These are phyloP conservation scores for Diacarnus erythraeanus DNA, from an alignment of 37 sponge, comb jelly and placozoan species.

Conservation along the genomic window DNA sequence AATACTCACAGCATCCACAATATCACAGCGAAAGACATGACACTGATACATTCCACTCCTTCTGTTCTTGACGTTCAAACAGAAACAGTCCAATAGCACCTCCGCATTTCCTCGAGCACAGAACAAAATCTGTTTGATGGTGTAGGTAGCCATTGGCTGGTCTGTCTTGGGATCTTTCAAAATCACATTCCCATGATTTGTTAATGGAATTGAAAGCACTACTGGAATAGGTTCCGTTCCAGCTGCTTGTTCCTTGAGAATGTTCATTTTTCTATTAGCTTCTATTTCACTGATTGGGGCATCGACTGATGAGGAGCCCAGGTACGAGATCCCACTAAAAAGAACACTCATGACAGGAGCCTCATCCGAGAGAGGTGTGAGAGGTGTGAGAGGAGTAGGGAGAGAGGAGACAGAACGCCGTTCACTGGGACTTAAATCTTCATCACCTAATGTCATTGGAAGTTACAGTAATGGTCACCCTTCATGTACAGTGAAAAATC, in stretches of 20 bases:
- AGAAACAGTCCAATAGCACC: conserved; percentile 71
- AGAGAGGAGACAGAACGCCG: not conserved
- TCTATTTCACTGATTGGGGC: conserved; percentile 87
- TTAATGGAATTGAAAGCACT: conserved; percentile 59
- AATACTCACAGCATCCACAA: conserved; percentile 47
- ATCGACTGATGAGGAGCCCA: conserved; percentile 86
- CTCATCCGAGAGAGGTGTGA: conserved; percentile 1
- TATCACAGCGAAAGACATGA: conserved; percentile 70
- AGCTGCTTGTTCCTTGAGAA: conserved; percentile 61
- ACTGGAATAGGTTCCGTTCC: conserved; percentile 53
- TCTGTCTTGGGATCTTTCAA: conserved; percentile 64
- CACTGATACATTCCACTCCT: conserved; percentile 74
- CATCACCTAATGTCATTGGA: too few species aligned
- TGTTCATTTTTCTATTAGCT: conserved; percentile 76
- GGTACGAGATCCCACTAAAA: conserved; percentile 60
- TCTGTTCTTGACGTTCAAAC: conserved; percentile 68
- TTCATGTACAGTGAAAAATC: too few species aligned
- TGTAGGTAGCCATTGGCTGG: conserved; percentile 41
- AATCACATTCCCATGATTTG: conserved; percentile 56
- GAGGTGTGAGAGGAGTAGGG: not conserved
- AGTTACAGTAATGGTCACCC: too few species aligned
- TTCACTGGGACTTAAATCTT: not conserved
- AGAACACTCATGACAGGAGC: conserved; percentile 32
- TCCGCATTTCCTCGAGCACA: conserved; percentile 80
- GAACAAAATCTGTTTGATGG: conserved; percentile 68